Evolutionary conservation across 1,140 invertebrate species (phyloP), one percentile per base, ranked within the genome.

Genomic region (Drosophila kurseongensis): DNA sequence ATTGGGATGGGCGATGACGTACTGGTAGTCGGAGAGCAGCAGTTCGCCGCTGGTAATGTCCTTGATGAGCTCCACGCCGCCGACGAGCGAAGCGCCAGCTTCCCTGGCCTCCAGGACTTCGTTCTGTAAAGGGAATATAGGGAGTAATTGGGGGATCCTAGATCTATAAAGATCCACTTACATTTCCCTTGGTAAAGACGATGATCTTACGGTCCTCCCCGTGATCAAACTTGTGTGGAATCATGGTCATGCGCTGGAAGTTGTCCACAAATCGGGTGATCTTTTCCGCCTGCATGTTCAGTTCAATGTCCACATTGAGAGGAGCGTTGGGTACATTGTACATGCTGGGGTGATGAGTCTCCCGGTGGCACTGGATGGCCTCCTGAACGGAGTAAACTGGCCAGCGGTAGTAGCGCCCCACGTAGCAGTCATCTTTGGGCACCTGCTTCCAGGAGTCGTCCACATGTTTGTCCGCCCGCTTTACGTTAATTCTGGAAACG

Each of bases 301-400:
- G 82, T 91, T 97, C 96, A 65, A 97, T 93, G 36, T 93, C 93
- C 32, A 95, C 94, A 71, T 93, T 94, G 0, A 97, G 75, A 16
- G 94, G 80, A 10, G 96, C 94, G 92, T 95, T 93, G 2, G 96
- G 95, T 44, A 93, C 84, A 93, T 97, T 96, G 62, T 95, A 95
- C 92, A 97, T 95, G 38, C 95, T 95, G 0, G 96, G 95, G 91
- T 97, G 95, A 91, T 97, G 95, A 1, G 94, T 95, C 92, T 97
- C 96, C 51, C 95, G 93, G 83, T 97, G 95, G 76, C 93, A 94
- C 59, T 95, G 88, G 7, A 97, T 93, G n/a, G 96, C 96, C 85
- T 97, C 96, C 36, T 92, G 92, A 13, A 97, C 94, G 4, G 94
- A 91, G 92, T 96, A 96, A 0, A 94, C 91, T 72, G 93, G 93